A percentile compares a stretch with the other conserved stretches of the same genome.
phyloP scores from a whole-genome alignment of 2,888 invertebrate genomes.

The Epiblema foenella region DNA sequence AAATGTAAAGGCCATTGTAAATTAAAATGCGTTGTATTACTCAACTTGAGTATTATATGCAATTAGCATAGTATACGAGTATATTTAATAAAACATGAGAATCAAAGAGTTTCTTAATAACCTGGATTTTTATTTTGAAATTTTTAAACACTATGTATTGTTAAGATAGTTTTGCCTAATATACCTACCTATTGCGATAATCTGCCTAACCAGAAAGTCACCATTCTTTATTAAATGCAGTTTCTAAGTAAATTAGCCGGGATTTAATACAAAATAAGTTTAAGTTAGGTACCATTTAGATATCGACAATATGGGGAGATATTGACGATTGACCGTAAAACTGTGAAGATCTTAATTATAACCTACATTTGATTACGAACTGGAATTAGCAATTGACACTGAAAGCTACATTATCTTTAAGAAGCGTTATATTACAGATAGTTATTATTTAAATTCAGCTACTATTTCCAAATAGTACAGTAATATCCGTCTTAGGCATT shows the following conservation, averaged over 20 bases:
- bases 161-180: background rate
- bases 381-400: slow-evolving; percentile 47
- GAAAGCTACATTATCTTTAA: slow-evolving; percentile 46
- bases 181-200: background rate
- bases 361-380: slow-evolving; percentile 16
- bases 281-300: no score
- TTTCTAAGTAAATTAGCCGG: background rate
- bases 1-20: background rate
- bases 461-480: slow-evolving; percentile 76
- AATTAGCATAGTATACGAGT: background rate
- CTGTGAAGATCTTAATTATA: background rate
- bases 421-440: slow-evolving; percentile 45
- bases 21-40: background rate
- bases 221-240: background rate
- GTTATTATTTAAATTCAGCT: slow-evolving; percentile 59
- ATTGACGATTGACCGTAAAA: background rate
- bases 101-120: background rate
- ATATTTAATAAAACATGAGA: no score
- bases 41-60: background rate
- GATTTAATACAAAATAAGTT: background rate
- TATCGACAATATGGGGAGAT: background rate
- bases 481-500: slow-evolving; percentile 79
- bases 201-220: no score
- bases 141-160: background rate
- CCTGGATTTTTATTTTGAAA: background rate